Conservation (phyloP, 92 coral and sea anemone species). For the Umimayanthus chanpuru region DNA sequence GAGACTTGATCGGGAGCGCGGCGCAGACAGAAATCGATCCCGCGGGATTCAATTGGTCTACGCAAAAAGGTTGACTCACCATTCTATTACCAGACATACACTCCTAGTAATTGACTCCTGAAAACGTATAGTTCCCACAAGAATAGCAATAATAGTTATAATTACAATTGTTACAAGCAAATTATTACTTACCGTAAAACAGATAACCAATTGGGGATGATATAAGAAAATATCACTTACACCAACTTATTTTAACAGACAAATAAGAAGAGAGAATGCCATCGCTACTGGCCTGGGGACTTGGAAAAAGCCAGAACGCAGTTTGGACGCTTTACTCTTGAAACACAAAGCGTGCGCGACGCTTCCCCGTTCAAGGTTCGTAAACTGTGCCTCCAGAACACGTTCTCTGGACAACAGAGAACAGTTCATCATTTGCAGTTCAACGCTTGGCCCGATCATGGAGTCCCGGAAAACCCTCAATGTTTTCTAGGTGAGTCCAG, state of each 20-base stretch:
- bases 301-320: conserved; percentile 41
- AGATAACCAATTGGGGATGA: neutral
- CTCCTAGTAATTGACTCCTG: too few relatives aligned
- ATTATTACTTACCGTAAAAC: neutral
- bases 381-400: conserved; percentile 53
- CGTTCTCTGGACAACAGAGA: conserved; percentile 54
- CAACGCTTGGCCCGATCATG: conserved; percentile 97
- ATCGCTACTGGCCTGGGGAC: conserved; percentile 94
- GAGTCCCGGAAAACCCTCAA: conserved; percentile 86
- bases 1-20: too few relatives aligned
- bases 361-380: conserved; percentile 75
- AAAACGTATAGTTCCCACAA: too few relatives aligned
- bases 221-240: neutral
- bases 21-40: too few relatives aligned
- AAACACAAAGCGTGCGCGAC: conserved; percentile 67
- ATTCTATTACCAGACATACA: too few relatives aligned
- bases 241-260: conserved; percentile 29
- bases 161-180: too few relatives aligned
- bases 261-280: conserved; percentile 65
- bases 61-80: too few relatives aligned
- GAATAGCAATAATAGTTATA: too few relatives aligned
- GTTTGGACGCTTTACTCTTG: conserved; percentile 52
- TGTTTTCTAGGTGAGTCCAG: conserved; percentile 77
- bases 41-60: too few relatives aligned
- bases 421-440: conserved; percentile 83